phyloP scores from a whole-genome alignment of 2,888 invertebrate species.

The Tanytarsus gracilentus region DNA sequence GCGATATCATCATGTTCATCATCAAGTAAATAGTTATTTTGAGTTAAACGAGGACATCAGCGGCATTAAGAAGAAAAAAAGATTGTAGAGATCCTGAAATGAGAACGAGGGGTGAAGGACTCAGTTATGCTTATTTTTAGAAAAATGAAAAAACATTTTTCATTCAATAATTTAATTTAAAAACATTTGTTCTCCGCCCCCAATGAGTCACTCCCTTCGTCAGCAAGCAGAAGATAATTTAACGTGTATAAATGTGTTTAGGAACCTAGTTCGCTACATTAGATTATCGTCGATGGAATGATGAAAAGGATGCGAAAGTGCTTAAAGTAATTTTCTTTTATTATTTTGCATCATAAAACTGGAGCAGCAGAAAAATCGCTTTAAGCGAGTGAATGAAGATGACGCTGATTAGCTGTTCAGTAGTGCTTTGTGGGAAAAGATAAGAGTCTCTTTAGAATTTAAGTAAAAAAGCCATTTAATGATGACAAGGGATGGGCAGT shows the following conservation, averaged over 20 bases:
- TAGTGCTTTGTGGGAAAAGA: slow-evolving; percentile 1
- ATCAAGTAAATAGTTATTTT: background rate
- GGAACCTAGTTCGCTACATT: slow-evolving; percentile 25
- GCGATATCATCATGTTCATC: background rate
- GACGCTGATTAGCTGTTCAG: slow-evolving; percentile 10
- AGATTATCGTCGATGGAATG: background rate
- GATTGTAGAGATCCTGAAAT: background rate
- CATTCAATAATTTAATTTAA: no score
- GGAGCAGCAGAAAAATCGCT: no score
- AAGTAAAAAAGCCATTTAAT: background rate
- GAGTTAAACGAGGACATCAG: background rate
- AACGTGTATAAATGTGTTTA: slow-evolving; percentile 17
- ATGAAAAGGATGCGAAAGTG: background rate
- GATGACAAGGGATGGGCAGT: background rate
- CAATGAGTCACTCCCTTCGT: no score
- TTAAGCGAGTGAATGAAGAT: background rate
- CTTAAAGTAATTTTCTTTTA: no score
- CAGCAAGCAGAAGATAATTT: background rate
- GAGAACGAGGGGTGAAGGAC: no score
- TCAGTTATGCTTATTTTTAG: no score
- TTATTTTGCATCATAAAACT: no score
- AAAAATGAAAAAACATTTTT: no score
- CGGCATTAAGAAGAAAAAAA: background rate
- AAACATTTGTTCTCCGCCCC: no score
- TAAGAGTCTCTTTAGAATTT: background rate